Conservation (phyloP, 2,113 vertebrate genomes). For the Amazona vittata region DNA sequence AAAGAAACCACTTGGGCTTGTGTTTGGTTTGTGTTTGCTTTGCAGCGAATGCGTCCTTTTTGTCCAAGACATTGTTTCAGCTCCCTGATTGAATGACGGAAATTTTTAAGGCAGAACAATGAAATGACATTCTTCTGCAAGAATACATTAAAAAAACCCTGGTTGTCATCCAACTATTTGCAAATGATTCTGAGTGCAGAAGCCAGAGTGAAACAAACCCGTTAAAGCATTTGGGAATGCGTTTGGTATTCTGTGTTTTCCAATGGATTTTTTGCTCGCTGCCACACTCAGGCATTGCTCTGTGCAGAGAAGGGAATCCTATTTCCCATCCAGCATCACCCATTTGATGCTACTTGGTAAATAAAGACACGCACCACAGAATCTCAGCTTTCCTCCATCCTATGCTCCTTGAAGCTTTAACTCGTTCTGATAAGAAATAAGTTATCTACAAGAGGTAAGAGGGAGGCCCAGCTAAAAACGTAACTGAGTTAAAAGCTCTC, state of each 20-base stretch:
- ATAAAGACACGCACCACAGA: background rate
- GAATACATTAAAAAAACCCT: background rate
- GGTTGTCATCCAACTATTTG: slow-evolving; percentile 41
- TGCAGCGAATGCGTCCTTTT: slow-evolving; percentile 9
- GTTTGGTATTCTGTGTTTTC: background rate
- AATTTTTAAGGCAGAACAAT: slow-evolving; percentile 59
- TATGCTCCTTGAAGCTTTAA: background rate
- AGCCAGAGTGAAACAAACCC: slow-evolving; percentile 34
- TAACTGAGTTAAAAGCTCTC: background rate
- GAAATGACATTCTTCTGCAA: slow-evolving; percentile 33
- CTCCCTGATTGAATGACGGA: slow-evolving; percentile 42
- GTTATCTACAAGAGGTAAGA: background rate
- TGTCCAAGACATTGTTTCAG: slow-evolving; percentile 67
- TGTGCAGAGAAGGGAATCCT: background rate
- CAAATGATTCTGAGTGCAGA: slow-evolving; percentile 10
- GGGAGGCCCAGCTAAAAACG: background rate
- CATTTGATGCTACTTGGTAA: background rate
- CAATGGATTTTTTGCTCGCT: background rate
- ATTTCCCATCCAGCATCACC: background rate
- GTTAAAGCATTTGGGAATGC: background rate
- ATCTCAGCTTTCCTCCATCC: background rate
- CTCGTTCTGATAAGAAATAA: slow-evolving; percentile 18
- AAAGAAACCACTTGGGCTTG: slow-evolving; percentile 24
- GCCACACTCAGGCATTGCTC: background rate
- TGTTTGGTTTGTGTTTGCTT: slow-evolving; percentile 48